Evolutionary conservation across 2,888 invertebrate species (phyloP), one percentile per base, ranked within the genome.

Genomic region (Diarsia mendica): DNA sequence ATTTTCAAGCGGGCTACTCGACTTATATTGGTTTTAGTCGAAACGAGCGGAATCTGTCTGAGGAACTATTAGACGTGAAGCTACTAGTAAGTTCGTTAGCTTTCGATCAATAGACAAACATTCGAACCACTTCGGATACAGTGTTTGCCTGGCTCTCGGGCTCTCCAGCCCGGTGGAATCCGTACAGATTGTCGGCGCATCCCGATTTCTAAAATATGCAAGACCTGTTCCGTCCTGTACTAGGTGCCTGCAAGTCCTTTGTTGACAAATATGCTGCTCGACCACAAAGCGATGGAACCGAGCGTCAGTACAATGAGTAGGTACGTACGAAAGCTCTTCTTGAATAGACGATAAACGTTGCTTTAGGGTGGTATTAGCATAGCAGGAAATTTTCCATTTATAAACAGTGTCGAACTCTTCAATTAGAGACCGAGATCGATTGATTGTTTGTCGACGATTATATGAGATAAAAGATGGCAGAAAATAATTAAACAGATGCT

Each of bases 161-260:
- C 81, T 82, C 85, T 85, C 77, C 55, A 71, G 84, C 79, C 77
- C 82, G 63, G 76, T 82, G 87, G 85, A 84, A 88, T 88, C 86
- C 79, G 84, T 72, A 78, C 87, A 87, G 89, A 89, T 89, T 89
- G 88, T 86, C 81, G 79, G 83, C 79, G 89, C 89, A 92, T 91
- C 90, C 90, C 89, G 85, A 89, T 88, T 88, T 87, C 87, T 90
- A 86, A 92, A 92, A 91, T 92, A 92, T 92, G 89, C 90, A 90
- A 87, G 88, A 87, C 87, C 87, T 80, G 84, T 88, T 79, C 84
- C 83, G 73, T 75, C 58, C 77, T 83, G 85, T 81, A 79, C 81
- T 85, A 81, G 87, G 85, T 84, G 85, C 85, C 72, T 83, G 80
- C 83, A 72, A 76, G 66, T 77, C 79, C 79, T 79, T 77, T 82